These are phyloP conservation scores for Magallana angulata DNA, from an alignment of 1,140 invertebrate genomes.

Conservation along the genomic window DNA sequence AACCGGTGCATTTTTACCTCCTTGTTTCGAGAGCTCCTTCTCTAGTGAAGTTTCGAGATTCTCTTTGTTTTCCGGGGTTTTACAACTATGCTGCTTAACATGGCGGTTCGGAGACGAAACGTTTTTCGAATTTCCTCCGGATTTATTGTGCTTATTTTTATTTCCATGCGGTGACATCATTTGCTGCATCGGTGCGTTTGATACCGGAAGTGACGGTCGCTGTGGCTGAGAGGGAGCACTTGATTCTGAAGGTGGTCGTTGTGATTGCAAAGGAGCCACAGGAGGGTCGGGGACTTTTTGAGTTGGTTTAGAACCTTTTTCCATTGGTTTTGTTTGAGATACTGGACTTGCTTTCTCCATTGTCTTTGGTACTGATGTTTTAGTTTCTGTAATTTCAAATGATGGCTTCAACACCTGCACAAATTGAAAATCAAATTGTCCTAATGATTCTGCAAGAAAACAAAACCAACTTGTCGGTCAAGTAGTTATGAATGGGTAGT, in stretches of 20 bases:
- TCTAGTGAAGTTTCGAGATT: background rate
- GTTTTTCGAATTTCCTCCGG: background rate
- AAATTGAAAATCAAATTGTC: constrained; percentile 18
- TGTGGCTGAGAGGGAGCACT: background rate
- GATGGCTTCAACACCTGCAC: constrained; percentile 30
- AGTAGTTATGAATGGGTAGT: background rate
- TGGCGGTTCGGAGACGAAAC: background rate
- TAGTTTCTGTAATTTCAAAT: constrained; percentile 19
- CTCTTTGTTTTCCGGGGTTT: background rate
- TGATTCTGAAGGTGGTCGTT: background rate
- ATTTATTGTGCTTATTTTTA: constrained; percentile 11
- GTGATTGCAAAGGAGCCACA: constrained; percentile 3
- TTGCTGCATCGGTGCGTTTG: background rate
- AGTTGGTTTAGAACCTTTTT: background rate
- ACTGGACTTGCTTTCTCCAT: background rate
- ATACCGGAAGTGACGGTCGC: background rate
- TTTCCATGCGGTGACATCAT: constrained; percentile 2
- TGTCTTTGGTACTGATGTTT: constrained; percentile 12
- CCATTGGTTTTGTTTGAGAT: constrained; percentile 6
- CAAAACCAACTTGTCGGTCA: background rate
- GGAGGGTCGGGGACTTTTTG: background rate
- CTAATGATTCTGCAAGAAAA: constrained; percentile 34
- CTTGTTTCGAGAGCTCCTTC: background rate
- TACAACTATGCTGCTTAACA: background rate
- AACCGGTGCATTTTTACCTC: background rate